A percentile compares a stretch with the other conserved stretches of the same genome.
Evolutionary conservation across 2,888 invertebrate species (phyloP).

Genomic region (Galeopsomyia nigrocyanea): DNA sequence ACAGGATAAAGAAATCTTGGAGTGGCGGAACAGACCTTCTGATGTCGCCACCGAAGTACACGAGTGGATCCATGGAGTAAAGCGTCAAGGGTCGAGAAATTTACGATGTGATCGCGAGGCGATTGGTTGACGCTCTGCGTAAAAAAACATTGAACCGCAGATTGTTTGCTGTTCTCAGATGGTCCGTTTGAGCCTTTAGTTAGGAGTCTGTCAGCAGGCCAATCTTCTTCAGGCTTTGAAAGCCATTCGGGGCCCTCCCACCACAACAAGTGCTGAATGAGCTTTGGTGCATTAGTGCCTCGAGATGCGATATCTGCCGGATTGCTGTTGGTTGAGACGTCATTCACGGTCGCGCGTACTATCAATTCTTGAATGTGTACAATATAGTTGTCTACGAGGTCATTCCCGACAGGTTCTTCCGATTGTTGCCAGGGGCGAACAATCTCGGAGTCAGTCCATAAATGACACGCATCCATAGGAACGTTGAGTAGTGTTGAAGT

Average conservation of each 20-base stretch:
- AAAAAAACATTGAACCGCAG: not conserved
- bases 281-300: not conserved
- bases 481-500: not conserved
- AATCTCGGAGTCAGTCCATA: not conserved
- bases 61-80: no score
- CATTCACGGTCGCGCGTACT: not conserved
- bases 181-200: not conserved
- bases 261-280: no score
- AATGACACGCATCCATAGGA: not conserved
- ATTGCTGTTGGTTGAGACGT: slow-evolving; percentile 6
- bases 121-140: not conserved
- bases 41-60: not conserved
- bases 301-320: slow-evolving; percentile 15
- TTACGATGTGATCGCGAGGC: not conserved
- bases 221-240: not conserved
- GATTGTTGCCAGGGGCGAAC: slow-evolving; percentile 1
- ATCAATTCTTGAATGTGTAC: slow-evolving; percentile 7
- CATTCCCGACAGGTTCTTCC: not conserved
- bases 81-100: no score
- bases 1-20: not conserved
- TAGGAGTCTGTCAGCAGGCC: not conserved
- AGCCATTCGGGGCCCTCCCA: no score
- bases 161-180: not conserved
- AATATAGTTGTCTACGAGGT: slow-evolving; percentile 14
- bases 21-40: not conserved